Base-by-base conservation (phyloP, 2,797 vertebrate species). In the Triplophysa yarkandensis region DNA sequence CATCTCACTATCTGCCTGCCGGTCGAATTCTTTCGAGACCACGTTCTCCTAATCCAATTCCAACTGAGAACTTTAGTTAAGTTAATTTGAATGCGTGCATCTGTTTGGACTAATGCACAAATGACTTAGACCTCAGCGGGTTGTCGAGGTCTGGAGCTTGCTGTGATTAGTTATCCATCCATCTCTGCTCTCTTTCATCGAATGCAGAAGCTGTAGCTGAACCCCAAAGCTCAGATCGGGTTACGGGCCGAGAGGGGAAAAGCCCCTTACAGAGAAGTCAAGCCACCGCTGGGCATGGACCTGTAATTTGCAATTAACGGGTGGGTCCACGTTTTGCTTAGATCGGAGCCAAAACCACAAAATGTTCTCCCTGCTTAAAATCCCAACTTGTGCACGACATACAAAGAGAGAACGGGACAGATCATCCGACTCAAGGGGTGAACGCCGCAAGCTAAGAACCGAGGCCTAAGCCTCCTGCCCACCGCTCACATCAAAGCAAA, bases 241-340 rank as follows among this genome's bases (percentile, higher is more conserved):
- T 90, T 91, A 87, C 89, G 85, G 83, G 79, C 80, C 84, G 60
- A 23, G 80, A 72, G 83, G 84, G 87, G 87, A 89, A 88, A 90
- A 92, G 88, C 88, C 91, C 90, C 90, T 88, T 87, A 91, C 90
- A 88, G 76, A 88, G 87, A 89, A 91, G 89, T 89, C 88, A 87
- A 90, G 88, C 89, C 90, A 85, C 89, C 80, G 74, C 87, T 85
- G 89, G 90, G 90, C 90, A 91, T 88, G 86, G 91, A 91, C 89
- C 91, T 92, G 90, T 93, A 92, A 92, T 93, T 92, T 92, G 89
- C 90, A 91, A 93, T 93, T 92, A 93, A 89, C 85, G 88, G 90
- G 88, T 85, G 86, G 88, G 88, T 93, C 90, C 89, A 91, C 89
- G 87, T 91, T 92, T 91, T 89, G 83, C 89, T 90, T 86, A 82